phyloP scores from a whole-genome alignment of 2,797 vertebrate genomes.

The Sebastes hubbsi region DNA sequence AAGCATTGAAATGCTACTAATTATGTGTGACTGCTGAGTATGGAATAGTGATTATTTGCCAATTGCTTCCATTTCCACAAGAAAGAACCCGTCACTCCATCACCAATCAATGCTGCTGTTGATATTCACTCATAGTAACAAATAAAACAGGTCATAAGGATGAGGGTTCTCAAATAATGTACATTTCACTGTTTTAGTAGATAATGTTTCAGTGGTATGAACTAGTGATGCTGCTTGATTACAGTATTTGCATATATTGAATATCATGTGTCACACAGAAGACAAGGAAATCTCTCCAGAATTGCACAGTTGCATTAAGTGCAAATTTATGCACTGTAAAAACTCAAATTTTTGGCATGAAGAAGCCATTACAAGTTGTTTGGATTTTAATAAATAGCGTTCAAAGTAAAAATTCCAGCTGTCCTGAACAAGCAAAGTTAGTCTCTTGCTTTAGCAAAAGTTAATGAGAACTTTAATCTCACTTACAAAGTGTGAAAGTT shows the following conservation, averaged over 20 bases:
- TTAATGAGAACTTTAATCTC: too few species aligned
- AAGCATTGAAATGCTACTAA: background rate
- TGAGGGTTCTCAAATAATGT: background rate
- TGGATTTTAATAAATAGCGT: too few species aligned
- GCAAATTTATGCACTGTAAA: background rate
- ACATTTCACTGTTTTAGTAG: background rate
- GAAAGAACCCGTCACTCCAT: background rate
- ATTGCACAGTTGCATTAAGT: background rate
- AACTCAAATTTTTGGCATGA: too few species aligned
- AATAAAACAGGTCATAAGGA: background rate
- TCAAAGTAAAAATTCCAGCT: too few species aligned
- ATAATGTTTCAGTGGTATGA: background rate
- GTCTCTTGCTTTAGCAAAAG: too few species aligned
- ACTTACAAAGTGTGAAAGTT: background rate
- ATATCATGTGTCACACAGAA: background rate
- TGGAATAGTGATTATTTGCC: background rate
- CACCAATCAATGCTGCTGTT: background rate
- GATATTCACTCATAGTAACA: background rate
- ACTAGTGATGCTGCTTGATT: background rate
- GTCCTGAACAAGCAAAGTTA: too few species aligned
- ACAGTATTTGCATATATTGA: background rate
- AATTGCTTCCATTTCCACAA: background rate
- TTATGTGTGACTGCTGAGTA: background rate
- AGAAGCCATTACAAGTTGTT: too few species aligned
- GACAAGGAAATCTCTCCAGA: background rate